Conservation (phyloP, 2,888 invertebrate species). For the Aspidapion aeneum region DNA sequence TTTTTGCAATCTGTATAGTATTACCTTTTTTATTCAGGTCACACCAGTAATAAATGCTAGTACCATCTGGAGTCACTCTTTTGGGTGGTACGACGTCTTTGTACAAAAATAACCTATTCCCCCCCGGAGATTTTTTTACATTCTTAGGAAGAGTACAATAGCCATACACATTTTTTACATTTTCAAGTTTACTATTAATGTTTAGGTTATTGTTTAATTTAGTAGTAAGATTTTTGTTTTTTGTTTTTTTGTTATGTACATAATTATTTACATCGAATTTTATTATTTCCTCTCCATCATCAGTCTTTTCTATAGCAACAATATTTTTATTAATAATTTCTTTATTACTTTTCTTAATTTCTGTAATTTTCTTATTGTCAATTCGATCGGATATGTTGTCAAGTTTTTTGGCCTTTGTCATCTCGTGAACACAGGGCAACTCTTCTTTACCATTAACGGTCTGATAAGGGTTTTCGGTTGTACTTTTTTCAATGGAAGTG, state of each 20-base stretch:
- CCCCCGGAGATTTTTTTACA: constrained; percentile 35
- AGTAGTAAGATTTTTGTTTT: constrained; percentile 36
- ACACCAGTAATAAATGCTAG: constrained; percentile 85
- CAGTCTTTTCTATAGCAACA: constrained; percentile 11
- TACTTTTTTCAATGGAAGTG: constrained; percentile 35
- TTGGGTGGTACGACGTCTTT: constrained; percentile 60
- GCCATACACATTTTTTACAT: constrained; percentile 45
- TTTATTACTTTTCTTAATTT: constrained; percentile 3
- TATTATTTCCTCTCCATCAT: constrained; percentile 6
- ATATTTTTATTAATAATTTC: too few species aligned
- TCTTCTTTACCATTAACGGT: constrained; percentile 69
- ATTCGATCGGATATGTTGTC: constrained; percentile 24
- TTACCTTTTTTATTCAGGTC: constrained; percentile 63
- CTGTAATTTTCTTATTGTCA: constrained; percentile 10
- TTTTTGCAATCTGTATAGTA: too few species aligned
- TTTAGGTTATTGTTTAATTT: constrained; percentile 36
- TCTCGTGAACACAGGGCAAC: constrained; percentile 55
- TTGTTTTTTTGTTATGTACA: constrained; percentile 20
- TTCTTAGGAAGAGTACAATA: constrained; percentile 54
- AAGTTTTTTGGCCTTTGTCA: constrained; percentile 35
- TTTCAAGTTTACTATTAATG: constrained; percentile 44
- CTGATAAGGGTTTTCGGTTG: constrained; percentile 52
- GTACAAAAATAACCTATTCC: constrained; percentile 32
- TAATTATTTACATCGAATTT: constrained; percentile 13
- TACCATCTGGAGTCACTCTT: constrained; percentile 77